Base-by-base conservation (phyloP, 2,113 vertebrate genomes). In the Tyto alba region DNA sequence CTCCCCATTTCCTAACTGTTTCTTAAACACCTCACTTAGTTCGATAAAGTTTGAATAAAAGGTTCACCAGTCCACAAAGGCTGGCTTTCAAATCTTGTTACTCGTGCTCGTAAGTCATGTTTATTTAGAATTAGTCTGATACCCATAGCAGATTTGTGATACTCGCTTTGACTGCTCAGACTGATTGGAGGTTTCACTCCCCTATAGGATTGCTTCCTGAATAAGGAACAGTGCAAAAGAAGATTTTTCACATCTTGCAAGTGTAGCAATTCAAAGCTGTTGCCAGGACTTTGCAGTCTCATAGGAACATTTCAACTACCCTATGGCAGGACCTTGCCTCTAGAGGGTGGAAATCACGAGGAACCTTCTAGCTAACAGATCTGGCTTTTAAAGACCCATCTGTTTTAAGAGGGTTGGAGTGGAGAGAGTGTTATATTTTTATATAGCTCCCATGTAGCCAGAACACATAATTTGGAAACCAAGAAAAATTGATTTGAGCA, bases 201-300 rank as follows among this genome's bases (percentile, higher is more conserved):
- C 43, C 38, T 38, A 56, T 36, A n/a, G 45, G 34, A 22, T 25
- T 52, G 8, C 66, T 94, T 84, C 64, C 55, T 55, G 59, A 32
- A 26, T 5, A 2, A 34, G 29, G 36, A 4, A 6, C 60, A 85
- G 55, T 29, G 47, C n/a, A 41, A 26, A 50, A 22, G 10, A n/a
- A 13, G 22, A 6, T 21, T 60, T 12, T 45, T 38, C 21, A 5
- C 0, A 0, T 36, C 27, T 40, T 11, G 0, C 9, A 60, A 48
- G 18, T 25, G 48, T 12, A 22, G 59, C 27, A 6, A 20, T 79
- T 79, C 66, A 48, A 15, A 52, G 34, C 66, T 55, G 22, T 23
- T 75, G 34, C 52, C 34, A 40, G 69, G 81, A n/a, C n/a, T 71
- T 22, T 0, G 26, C 16, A 20, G 19, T 36, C 25, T 30, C 26